Evolutionary conservation across 2,888 invertebrate species (phyloP), one percentile per base, ranked within the genome.

Genomic region (Unio pictorum): DNA sequence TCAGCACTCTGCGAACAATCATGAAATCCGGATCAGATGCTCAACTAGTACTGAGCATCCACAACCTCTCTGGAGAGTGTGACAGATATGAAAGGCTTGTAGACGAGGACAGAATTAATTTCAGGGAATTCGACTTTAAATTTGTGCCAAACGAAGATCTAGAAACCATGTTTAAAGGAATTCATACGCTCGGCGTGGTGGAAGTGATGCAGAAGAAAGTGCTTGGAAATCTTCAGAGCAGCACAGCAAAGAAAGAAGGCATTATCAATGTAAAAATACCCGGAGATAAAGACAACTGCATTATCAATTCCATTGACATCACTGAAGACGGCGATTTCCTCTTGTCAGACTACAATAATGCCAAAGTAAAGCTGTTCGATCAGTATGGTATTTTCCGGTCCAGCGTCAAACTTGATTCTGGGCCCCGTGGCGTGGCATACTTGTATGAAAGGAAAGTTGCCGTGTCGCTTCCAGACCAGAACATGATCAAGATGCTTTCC

Each of bases 221-320:
- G 58, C 66, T 77, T n/a, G 45, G 72, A 8, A 77, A 77, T 56
- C 75, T 77, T 61, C 67, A 69, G 20, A 72, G 71, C 62, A 75
- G 77, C 63, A 73, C 77, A 3, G 75, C 77, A 4, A 74, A 77
- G 67, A 77, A 77, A 56, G 73, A 70, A 45, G 73, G 77, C 17
- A 75, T 77, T 54, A 67, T 77, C 4, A 77, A 75, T 61, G 77
- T 71, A 2, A 77, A 77, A 56, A 65, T 77, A 6, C 75, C 73
- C 58, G 77, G 77, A 28, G 77, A 77, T 57, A 57, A 72, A 23
- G 75, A 77, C 61, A 71, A 71, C 45, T 72, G 75, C 55, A 77
- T 77, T 61, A 73, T 77, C 65, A 77, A 77, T 55, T 73, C 77
- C 0, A 72, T 77, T 23, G 77, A 77, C 64, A 72, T 77, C n/a